Percentiles rank a stretch among this genome's conserved stretches.
These are phyloP conservation scores for Hydriomena furcata DNA, from an alignment of 2,888 invertebrate genomes.

Conservation along the genomic window DNA sequence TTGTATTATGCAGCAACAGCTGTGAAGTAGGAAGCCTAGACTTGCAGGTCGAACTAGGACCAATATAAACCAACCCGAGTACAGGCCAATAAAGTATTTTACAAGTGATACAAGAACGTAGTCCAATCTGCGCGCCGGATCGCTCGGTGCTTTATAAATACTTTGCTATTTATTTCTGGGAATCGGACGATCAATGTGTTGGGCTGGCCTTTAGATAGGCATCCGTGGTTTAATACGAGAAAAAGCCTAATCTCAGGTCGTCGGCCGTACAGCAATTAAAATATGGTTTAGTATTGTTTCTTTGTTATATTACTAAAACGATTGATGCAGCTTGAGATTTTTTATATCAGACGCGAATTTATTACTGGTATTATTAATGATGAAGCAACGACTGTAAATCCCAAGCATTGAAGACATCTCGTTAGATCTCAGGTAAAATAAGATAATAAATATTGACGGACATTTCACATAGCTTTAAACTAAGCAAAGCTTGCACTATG, in stretches of 20 bases:
- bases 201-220: conserved; percentile 36
- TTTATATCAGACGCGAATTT: too few relatives aligned
- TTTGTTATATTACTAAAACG: conserved; percentile 1
- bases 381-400: too few relatives aligned
- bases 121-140: conserved; percentile 71
- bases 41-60: conserved; percentile 19
- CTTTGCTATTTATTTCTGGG: conserved; percentile 81
- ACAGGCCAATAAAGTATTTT: conserved; percentile 79
- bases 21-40: not conserved
- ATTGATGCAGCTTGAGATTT: too few relatives aligned
- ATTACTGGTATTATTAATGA: too few relatives aligned
- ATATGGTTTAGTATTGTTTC: conserved; percentile 22
- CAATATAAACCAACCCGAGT: conserved; percentile 48
- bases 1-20: too few relatives aligned
- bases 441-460: too few relatives aligned
- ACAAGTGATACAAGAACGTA: conserved; percentile 81
- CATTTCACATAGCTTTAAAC: too few relatives aligned
- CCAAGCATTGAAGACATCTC: too few relatives aligned
- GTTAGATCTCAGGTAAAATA: too few relatives aligned
- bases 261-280: conserved; percentile 37
- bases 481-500: too few relatives aligned
- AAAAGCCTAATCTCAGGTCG: conserved; percentile 39
- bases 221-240: conserved; percentile 39
- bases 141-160: conserved; percentile 78
- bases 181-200: conserved; percentile 73